Percentiles rank a stretch among this genome's conserved stretches.
phyloP scores from a whole-genome alignment of 2,888 invertebrate genomes.

The Standfussiana lucernea region DNA sequence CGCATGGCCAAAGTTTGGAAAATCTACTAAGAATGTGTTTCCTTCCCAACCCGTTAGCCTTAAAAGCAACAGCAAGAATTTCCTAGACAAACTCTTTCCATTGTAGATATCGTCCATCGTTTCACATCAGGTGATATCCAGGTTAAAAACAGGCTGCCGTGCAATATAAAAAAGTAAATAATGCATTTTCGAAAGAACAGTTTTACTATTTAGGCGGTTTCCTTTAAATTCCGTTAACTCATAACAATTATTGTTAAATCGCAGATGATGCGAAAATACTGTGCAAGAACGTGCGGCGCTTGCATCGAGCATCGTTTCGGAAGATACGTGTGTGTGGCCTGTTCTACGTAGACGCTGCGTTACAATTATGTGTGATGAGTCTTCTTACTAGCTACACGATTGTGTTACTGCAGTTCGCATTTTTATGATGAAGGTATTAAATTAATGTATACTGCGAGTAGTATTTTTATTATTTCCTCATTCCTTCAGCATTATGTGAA shows the following conservation, averaged over 20 bases:
- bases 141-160: background rate
- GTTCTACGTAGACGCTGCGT: constrained; percentile 10
- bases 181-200: too few relatives aligned
- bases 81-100: too few relatives aligned
- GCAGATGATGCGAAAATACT: constrained; percentile 1
- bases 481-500: too few relatives aligned
- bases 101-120: too few relatives aligned
- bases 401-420: constrained; percentile 24
- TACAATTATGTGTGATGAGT: constrained; percentile 16
- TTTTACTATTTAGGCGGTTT: background rate
- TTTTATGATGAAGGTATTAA: background rate
- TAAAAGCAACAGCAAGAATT: too few relatives aligned
- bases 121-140: background rate
- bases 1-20: too few relatives aligned
- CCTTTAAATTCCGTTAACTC: background rate
- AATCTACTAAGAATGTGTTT: too few relatives aligned
- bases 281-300: constrained; percentile 12
- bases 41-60: too few relatives aligned
- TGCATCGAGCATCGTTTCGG: background rate
- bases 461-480: background rate
- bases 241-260: background rate
- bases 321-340: constrained; percentile 16
- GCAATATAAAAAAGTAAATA: background rate
- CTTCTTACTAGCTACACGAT: constrained; percentile 2
- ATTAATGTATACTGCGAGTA: background rate